A percentile compares a stretch with the other conserved stretches of the same genome.
Conservation (phyloP, 2,888 invertebrate genomes). For the Osmoderma eremita region DNA sequence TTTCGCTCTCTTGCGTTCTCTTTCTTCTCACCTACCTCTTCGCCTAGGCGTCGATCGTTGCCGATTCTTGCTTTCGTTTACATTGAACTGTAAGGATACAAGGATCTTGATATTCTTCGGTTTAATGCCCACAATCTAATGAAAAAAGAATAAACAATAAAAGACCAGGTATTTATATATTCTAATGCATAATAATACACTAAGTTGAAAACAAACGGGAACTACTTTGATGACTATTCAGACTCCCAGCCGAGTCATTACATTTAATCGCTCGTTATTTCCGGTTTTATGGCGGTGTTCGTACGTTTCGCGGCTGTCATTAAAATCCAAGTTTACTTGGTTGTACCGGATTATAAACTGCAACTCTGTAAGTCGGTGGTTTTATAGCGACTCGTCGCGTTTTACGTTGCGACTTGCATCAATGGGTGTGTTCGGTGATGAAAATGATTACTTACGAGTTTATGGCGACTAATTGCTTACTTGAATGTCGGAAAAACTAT, state of each 20-base stretch:
- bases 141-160: no score
- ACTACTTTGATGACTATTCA: no score
- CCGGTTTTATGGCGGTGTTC: constrained; percentile 27
- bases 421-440: neutral
- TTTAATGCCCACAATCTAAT: no score
- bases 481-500: no score
- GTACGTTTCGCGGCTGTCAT: constrained; percentile 21
- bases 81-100: neutral
- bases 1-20: neutral
- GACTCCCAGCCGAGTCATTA: neutral
- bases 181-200: no score
- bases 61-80: constrained; percentile 6
- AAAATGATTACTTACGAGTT: constrained; percentile 9
- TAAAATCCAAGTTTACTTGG: constrained; percentile 22
- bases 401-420: neutral
- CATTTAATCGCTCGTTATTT: constrained; percentile 27
- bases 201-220: no score
- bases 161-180: no score
- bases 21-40: neutral
- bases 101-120: neutral
- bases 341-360: neutral
- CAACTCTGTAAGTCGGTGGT: constrained; percentile 26
- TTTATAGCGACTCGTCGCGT: neutral
- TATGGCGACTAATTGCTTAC: no score
- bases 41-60: neutral